Evolutionary conservation across 2,113 vertebrate genomes (phyloP).

Genomic region (Sialia sialis): DNA sequence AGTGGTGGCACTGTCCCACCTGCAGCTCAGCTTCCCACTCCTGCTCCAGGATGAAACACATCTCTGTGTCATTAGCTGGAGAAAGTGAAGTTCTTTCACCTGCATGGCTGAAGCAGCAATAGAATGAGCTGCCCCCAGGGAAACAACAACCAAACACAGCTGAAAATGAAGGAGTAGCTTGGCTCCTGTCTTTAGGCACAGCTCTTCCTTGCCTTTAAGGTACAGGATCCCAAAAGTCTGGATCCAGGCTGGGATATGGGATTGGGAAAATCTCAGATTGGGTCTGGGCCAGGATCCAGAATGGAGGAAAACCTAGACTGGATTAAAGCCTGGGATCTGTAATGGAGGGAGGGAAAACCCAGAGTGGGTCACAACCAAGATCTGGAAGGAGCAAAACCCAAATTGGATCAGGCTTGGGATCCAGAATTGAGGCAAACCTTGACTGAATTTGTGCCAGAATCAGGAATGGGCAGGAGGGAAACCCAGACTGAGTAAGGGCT

Average conservation of each 20-base stretch:
- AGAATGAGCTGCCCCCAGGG: background rate
- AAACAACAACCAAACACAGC: background rate
- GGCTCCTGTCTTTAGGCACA: background rate
- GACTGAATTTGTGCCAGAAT: too few species aligned
- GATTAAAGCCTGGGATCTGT: too few species aligned
- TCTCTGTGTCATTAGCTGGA: background rate
- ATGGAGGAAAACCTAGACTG: background rate
- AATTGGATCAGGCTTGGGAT: background rate
- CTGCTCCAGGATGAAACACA: background rate
- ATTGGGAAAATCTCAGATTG: accelerated
- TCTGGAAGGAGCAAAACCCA: background rate
- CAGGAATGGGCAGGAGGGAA: background rate
- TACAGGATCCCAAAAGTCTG: background rate
- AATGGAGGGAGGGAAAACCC: accelerated
- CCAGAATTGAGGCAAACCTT: background rate
- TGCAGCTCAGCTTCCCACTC: background rate
- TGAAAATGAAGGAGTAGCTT: background rate
- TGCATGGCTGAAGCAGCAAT: background rate
- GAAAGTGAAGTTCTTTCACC: background rate
- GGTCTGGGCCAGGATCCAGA: background rate
- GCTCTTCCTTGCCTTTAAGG: background rate
- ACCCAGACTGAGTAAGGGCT: accelerated
- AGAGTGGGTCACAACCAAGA: background rate
- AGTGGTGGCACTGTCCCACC: background rate
- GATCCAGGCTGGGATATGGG: accelerated